Percentiles rank a stretch among this genome's conserved stretches.
Evolutionary conservation across 2,888 invertebrate genomes (phyloP).

Genomic region (Drosophila formosana): DNA sequence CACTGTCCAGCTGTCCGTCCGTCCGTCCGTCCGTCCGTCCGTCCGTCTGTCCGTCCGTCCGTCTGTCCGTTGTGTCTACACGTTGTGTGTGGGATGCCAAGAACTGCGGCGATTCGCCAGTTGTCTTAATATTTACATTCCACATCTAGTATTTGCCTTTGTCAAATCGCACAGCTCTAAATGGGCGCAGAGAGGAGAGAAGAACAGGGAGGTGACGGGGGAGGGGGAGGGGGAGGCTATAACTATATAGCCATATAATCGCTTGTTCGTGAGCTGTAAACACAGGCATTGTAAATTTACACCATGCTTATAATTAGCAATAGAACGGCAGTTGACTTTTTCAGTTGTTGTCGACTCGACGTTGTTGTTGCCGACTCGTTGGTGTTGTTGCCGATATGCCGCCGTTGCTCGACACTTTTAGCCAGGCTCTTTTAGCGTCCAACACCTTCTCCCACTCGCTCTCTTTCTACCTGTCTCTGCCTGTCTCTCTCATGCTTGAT

Average conservation of each 20-base stretch:
- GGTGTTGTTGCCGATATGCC: conserved; percentile 1
- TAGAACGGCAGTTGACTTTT: conserved; percentile 76
- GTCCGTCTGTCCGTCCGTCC: background rate
- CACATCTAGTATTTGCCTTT: conserved; percentile 38
- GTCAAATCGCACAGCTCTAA: conserved; percentile 57
- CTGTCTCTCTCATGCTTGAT: conserved; percentile 56
- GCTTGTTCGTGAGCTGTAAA: conserved; percentile 76
- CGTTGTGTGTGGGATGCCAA: conserved; percentile 33
- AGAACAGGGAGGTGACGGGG: background rate
- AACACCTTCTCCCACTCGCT: background rate
- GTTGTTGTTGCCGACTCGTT: conserved; percentile 10
- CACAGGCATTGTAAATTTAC: conserved; percentile 75
- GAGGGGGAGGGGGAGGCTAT: conserved; percentile 36
- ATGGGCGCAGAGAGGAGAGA: conserved; percentile 4
- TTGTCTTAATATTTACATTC: conserved; percentile 54
- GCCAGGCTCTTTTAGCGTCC: conserved; percentile 22
- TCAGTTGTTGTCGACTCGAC: conserved; percentile 25
- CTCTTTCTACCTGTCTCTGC: background rate
- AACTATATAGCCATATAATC: conserved; percentile 69
- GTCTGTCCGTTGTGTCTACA: background rate
- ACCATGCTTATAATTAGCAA: conserved; percentile 76
- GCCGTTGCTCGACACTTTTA: conserved; percentile 6
- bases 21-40: background rate
- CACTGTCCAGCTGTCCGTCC: background rate
- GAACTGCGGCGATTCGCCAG: conserved; percentile 41